phyloP scores from a whole-genome alignment of 2,797 vertebrate species.

The Tarsius wallacei region DNA sequence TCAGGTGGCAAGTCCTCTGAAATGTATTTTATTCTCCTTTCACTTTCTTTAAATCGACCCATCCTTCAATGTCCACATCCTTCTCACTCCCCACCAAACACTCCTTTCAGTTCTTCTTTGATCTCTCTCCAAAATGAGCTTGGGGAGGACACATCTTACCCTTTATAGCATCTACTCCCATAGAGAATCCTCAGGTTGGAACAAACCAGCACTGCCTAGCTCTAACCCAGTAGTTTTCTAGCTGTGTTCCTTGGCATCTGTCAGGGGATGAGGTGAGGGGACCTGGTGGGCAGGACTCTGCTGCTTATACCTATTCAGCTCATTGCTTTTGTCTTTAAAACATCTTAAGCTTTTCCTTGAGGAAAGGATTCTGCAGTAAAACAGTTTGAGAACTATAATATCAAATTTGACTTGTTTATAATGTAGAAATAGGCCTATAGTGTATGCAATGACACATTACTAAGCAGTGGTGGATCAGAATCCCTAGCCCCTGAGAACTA shows the following conservation, averaged over 20 bases:
- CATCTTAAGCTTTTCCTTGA: slow-evolving; percentile 2
- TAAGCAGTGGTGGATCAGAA: background rate
- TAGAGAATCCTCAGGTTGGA: background rate
- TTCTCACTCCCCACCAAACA: background rate
- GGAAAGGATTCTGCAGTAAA: background rate
- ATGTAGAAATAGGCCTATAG: background rate
- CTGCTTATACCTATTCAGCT: background rate
- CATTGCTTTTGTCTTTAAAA: slow-evolving; percentile 31
- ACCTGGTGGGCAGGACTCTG: background rate
- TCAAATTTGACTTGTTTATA: background rate
- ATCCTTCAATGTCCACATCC: background rate
- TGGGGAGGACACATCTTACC: background rate
- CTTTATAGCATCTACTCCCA: background rate
- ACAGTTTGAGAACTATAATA: background rate
- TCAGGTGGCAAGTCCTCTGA: background rate
- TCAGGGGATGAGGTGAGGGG: background rate
- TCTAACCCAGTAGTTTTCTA: background rate
- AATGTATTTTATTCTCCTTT: background rate
- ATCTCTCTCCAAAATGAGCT: background rate
- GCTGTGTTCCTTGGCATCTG: background rate
- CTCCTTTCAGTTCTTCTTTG: background rate
- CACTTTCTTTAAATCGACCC: background rate
- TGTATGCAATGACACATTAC: background rate
- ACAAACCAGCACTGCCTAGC: background rate
- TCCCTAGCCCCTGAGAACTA: background rate